Conservation (phyloP, 2,888 invertebrate species). For the Drosophila colorata region DNA sequence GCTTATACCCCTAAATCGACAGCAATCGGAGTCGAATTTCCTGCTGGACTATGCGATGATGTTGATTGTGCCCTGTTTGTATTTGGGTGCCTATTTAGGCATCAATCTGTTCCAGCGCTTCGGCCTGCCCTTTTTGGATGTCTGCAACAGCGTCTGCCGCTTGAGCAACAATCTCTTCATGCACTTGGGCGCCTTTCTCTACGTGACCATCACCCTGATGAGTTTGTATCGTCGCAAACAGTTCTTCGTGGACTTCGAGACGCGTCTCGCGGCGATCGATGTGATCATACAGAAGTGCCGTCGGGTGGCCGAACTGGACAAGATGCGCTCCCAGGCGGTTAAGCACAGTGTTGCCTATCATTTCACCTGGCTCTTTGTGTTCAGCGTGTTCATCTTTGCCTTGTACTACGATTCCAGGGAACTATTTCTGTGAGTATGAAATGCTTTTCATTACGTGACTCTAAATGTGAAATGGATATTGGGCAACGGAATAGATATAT, state of each 20-base stretch:
- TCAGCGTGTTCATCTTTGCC: constrained; percentile 64
- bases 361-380: constrained; percentile 69
- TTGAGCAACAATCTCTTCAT: constrained; percentile 78
- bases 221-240: constrained; percentile 80
- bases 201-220: constrained; percentile 67
- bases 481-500: too few relatives aligned
- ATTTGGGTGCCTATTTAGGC: constrained; percentile 71
- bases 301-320: constrained; percentile 62
- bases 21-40: constrained; percentile 50
- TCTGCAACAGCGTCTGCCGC: constrained; percentile 79
- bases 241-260: constrained; percentile 79
- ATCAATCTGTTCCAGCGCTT: constrained; percentile 53
- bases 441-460: too few relatives aligned
- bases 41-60: constrained; percentile 78
- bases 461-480: too few relatives aligned
- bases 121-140: constrained; percentile 52
- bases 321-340: constrained; percentile 43
- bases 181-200: constrained; percentile 81
- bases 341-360: constrained; percentile 71
- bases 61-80: constrained; percentile 74
- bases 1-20: constrained; percentile 81
- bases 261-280: constrained; percentile 78
- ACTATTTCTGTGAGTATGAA: constrained; percentile 67
- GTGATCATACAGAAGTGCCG: constrained; percentile 72
- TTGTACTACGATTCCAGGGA: constrained; percentile 68